Evolutionary conservation across 64 coral and sea anemone genomes (phyloP), one percentile per base, ranked within the genome.

Genomic region (Pachyseris speciosa): DNA sequence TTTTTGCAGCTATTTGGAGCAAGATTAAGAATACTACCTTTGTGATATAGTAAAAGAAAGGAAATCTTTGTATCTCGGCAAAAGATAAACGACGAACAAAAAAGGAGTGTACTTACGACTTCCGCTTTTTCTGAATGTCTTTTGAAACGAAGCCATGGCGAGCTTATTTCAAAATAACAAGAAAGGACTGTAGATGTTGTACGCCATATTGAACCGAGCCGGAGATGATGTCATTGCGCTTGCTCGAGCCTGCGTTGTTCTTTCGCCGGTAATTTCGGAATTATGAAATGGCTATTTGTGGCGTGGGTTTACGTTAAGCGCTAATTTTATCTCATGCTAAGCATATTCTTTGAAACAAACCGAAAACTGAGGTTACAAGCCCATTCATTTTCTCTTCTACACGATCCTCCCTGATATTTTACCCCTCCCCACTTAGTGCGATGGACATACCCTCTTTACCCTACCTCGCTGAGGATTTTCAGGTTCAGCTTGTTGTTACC

Each of bases 51-150:
- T 25, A 24, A 47, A 49, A 27, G 25, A 50, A 53, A 49, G 27
- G 27, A 28, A 33, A 52, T 77, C 30, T 52, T 6, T 36, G 28
- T 6, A 52, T 34, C 24, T 25, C 10, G 20, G 11, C 13, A 12
- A 52, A 16, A 19, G 8, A 24, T 52, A 0, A 50, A 53, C 26
- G 16, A 15, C 8, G 15, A 61, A 60, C 2, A 81, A 81, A 22
- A 33, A 36, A 79, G 17, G 33, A 81, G 33, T 71, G 24, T 64
- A 92, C 89, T 84, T 84, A 92, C 89, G 89, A 52, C 51, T 92
- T 10, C 89, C 89, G 24, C 78, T 72, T 72, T 92, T 92, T 22
- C 89, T 47, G 75, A 92, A 92, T 48, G 89, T 92, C 89, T 84
- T 92, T 37, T 92, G 89, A 72, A 69, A 78, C 8, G 65, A 90